These are phyloP conservation scores for Cephalopholis sonnerati DNA, from an alignment of 2,113 vertebrate species.

Conservation along the genomic window DNA sequence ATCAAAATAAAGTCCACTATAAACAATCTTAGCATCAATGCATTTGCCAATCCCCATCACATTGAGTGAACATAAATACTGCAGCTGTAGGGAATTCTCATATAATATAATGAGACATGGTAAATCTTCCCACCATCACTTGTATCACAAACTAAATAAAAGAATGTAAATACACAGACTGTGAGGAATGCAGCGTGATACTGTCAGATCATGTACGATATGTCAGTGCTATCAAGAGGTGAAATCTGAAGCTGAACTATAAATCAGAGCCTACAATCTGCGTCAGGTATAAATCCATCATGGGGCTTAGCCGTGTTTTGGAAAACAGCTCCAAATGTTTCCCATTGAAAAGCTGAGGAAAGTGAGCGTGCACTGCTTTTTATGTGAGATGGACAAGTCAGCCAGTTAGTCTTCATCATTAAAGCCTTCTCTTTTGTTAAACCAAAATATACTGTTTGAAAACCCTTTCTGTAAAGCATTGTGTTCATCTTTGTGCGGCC, in stretches of 20 bases:
- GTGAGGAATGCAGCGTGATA: neutral
- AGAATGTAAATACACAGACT: neutral
- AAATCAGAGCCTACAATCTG: neutral
- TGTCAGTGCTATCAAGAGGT: neutral
- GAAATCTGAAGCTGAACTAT: neutral
- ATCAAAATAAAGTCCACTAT: neutral
- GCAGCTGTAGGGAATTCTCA: too few species aligned
- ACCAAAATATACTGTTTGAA: slow-evolving; percentile 1
- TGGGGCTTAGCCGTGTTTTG: neutral
- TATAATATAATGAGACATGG: too few species aligned
- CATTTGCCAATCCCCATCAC: too few species aligned
- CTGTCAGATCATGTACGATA: neutral
- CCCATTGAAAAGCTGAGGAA: neutral
- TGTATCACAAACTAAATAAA: too few species aligned
- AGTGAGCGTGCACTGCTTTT: neutral
- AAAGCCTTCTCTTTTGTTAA: neutral
- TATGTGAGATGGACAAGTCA: neutral
- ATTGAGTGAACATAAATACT: too few species aligned
- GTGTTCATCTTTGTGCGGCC: neutral
- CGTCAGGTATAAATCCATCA: neutral
- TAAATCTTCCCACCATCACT: too few species aligned
- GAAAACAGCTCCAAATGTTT: too few species aligned
- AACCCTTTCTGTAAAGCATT: neutral
- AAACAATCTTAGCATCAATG: neutral
- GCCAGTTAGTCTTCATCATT: neutral